Base-by-base conservation (phyloP, 1,140 invertebrate species). In the Pseudomyrmex flavicornis region DNA sequence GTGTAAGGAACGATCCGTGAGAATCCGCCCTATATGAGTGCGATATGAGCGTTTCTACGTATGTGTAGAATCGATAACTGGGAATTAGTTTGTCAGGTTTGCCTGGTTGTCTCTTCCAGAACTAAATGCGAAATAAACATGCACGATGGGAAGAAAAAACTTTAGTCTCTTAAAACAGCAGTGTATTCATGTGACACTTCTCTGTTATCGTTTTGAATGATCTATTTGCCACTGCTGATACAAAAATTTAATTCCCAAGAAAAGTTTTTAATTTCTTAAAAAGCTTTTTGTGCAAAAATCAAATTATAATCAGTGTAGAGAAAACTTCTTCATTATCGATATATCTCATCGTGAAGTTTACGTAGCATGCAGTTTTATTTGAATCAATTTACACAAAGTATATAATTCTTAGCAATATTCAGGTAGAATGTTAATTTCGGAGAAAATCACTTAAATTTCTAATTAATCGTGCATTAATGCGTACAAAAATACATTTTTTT, bases 51-150 rank as follows among this genome's bases (percentile, higher is more conserved):
- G 74, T 89, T 89, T 89, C 79, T 73, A 87, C 88, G 88, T 89
- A 89, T 89, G 85, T 88, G 88, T 89, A 75, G 68, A 92, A 92
- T 92, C 91, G 90, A 92, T 92, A 92, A 90, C 89, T 85, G 88
- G 85, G 89, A 91, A 92, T 92, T 90, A 91, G 91, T 92, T 88
- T 90, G 90, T 90, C 87, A 88, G 89, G 89, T 89, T 90, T 35
- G 35, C 35, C 35, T 35, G 35, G 35, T 35, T 35, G 35, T 35
- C 87, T 90, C 89, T 91, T 87, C 84, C 87, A 85, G 86, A 88
- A 85, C 84, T 88, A 83, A 75, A 85, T 88, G 66, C 84, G 72
- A 85, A 22, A 17, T 17, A 17, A 1, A 44, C 59, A 61, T 63
- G 46, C 54, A 35, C 5, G 5, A 35, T 7, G 66, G n/a, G 12